Conservation (phyloP, 2,888 invertebrate species). For the Quadriops clusia region DNA sequence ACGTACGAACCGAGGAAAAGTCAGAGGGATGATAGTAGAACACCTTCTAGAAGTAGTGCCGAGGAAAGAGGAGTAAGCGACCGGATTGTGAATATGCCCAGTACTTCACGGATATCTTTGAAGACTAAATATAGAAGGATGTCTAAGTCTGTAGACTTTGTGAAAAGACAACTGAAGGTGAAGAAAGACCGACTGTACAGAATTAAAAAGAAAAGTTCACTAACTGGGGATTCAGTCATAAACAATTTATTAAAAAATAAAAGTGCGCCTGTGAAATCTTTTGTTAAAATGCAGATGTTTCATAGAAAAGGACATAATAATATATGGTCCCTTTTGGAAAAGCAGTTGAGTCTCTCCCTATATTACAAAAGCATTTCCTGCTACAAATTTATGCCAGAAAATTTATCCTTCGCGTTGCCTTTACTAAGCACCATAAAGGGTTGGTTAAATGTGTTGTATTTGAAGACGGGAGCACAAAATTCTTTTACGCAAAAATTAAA, state of each 20-base stretch:
- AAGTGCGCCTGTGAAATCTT: constrained; percentile 10
- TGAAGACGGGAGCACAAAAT: constrained; percentile 17
- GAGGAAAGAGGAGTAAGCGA: too few species aligned
- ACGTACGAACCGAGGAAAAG: too few species aligned
- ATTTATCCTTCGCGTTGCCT: constrained; percentile 18
- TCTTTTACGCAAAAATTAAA: constrained; percentile 16
- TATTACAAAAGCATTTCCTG: constrained; percentile 20
- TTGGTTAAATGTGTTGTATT: constrained; percentile 20
- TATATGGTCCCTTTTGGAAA: constrained; percentile 18
- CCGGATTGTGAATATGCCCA: too few species aligned
- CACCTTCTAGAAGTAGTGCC: too few species aligned
- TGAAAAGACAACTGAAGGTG: too few species aligned
- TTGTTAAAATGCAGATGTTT: constrained; percentile 13
- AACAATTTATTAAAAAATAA: constrained; percentile 6
- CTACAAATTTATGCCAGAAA: constrained; percentile 17
- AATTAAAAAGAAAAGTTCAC: too few species aligned
- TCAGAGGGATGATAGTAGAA: too few species aligned
- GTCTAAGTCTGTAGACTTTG: too few species aligned
- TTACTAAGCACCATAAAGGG: constrained; percentile 17
- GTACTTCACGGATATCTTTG: too few species aligned
- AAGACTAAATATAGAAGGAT: too few species aligned
- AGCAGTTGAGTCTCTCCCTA: constrained; percentile 20
- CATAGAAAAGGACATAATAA: constrained; percentile 14
- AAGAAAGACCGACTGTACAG: too few species aligned
- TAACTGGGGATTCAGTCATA: too few species aligned